These are phyloP conservation scores for Rhinopomastus cyanomelas DNA, from an alignment of 2,113 vertebrate species.

Conservation along the genomic window DNA sequence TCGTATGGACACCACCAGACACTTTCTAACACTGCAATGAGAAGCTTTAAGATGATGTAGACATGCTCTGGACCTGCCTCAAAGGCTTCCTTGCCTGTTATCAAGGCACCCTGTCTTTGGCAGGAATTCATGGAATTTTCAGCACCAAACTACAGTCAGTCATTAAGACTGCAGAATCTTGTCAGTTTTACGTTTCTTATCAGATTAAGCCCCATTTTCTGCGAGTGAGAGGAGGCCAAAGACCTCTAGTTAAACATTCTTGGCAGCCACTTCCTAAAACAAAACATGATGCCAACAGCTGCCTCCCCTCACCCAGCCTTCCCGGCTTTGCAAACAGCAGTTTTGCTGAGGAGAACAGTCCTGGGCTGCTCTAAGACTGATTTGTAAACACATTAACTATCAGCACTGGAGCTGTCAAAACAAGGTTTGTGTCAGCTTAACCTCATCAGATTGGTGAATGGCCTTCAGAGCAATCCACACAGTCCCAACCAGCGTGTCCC, in stretches of 20 bases:
- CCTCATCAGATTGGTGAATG: conserved; percentile 92
- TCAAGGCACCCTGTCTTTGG: neutral
- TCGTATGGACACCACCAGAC: neutral
- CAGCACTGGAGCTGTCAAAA: neutral
- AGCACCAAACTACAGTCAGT: neutral
- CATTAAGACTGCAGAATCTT: neutral
- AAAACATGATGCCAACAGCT: neutral
- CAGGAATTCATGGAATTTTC: neutral
- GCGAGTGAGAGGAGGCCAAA: neutral
- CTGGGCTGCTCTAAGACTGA: neutral
- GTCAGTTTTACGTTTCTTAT: neutral
- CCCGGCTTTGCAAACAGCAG: neutral
- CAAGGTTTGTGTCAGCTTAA: conserved; percentile 49
- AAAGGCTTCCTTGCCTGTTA: neutral
- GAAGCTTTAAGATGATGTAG: neutral
- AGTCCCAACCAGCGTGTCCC: conserved; percentile 96
- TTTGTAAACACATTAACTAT: neutral
- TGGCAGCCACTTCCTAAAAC: neutral
- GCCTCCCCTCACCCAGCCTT: neutral
- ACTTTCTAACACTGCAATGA: neutral
- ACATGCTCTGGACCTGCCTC: neutral
- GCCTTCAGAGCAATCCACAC: conserved; percentile 91
- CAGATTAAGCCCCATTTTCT: neutral
- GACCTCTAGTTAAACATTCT: neutral
- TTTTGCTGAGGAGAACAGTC: neutral